Conservation (phyloP, 2,797 vertebrate species). For the Gymnothorax javanicus region DNA sequence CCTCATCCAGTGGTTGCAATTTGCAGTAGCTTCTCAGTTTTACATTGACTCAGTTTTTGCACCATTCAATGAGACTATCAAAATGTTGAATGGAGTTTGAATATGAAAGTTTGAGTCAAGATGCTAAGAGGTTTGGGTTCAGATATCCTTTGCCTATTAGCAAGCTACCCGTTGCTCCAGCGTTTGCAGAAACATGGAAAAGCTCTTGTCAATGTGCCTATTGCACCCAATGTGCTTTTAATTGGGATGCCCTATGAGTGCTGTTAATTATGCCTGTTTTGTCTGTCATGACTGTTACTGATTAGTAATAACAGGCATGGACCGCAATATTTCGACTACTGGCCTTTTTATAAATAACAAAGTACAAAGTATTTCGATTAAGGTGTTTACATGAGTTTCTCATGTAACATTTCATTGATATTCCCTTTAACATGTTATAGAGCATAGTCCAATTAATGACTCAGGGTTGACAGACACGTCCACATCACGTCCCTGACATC, state of each 20-base stretch:
- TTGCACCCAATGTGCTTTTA: neutral
- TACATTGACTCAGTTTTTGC: neutral
- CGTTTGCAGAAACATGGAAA: neutral
- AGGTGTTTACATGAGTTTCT: too few relatives aligned
- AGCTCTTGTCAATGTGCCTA: neutral
- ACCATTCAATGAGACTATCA: neutral
- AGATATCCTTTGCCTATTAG: neutral
- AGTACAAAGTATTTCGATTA: too few relatives aligned
- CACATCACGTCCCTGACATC: too few relatives aligned
- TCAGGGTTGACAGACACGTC: too few relatives aligned
- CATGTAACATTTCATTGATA: too few relatives aligned
- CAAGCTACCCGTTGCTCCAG: neutral
- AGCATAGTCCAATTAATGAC: too few relatives aligned
- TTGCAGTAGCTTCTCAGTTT: neutral
- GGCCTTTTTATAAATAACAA: too few relatives aligned
- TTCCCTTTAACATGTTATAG: too few relatives aligned
- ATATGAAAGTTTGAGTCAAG: neutral
- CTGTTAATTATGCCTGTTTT: neutral
- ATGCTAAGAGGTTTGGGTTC: neutral
- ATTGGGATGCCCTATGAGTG: neutral
- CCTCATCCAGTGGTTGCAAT: conserved; percentile 24
- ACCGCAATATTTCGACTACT: too few relatives aligned
- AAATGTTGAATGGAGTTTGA: neutral
- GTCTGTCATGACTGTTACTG: neutral
- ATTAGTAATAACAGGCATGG: neutral